Percentiles rank a stretch among this genome's conserved stretches.
phyloP scores from a whole-genome alignment of 2,113 vertebrate species.

The Ariopsis seemanni region DNA sequence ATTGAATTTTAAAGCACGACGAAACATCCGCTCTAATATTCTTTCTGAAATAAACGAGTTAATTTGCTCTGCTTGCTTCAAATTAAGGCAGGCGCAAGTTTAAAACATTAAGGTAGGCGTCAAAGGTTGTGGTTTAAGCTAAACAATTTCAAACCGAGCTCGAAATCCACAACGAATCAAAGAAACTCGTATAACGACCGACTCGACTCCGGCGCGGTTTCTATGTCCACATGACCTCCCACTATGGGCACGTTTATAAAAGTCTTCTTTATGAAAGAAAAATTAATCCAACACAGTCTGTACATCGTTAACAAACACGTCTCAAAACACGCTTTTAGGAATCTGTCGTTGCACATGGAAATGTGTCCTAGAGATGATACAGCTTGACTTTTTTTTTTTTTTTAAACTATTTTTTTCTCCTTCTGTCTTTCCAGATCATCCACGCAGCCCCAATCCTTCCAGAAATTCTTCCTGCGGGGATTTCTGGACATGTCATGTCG shows the following conservation, averaged over 20 bases:
- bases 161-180: slow-evolving; percentile 3
- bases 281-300: slow-evolving; percentile 60
- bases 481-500: slow-evolving; percentile 45
- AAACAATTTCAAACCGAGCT: not conserved
- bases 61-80: not conserved
- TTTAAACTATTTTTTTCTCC: not conserved
- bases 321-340: slow-evolving; percentile 47
- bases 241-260: slow-evolving; percentile 72
- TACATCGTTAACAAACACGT: slow-evolving; percentile 62
- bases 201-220: slow-evolving; percentile 37
- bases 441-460: not conserved
- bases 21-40: not conserved
- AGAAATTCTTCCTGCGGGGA: not conserved
- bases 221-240: slow-evolving; percentile 60
- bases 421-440: not conserved
- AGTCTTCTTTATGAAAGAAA: slow-evolving; percentile 83
- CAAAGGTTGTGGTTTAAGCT: not conserved
- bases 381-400: not conserved
- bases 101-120: not conserved
- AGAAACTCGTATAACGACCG: not conserved
- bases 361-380: slow-evolving; percentile 3
- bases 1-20: not conserved
- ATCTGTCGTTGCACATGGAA: slow-evolving; percentile 35
- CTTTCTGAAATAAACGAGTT: not conserved
- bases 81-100: not conserved